Evolutionary conservation across 1,140 invertebrate genomes (phyloP).

Genomic region (Schlechtendalia chinensis): DNA sequence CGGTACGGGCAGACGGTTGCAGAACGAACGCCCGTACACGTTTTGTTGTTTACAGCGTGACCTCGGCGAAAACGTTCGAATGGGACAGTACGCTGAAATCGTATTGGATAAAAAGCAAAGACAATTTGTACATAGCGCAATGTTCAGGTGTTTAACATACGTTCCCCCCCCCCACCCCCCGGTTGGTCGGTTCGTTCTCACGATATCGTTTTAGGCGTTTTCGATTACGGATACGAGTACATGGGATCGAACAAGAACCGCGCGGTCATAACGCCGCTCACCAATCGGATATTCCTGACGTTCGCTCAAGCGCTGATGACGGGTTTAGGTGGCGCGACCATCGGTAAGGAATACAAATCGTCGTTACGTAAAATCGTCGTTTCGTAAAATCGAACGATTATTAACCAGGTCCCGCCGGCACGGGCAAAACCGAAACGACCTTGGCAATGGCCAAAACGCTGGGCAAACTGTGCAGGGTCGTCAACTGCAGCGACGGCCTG

Average conservation of each 20-base stretch:
- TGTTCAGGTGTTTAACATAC: constrained; percentile 65
- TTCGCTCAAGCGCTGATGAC: constrained; percentile 89
- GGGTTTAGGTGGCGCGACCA: constrained; percentile 81
- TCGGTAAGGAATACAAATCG: constrained; percentile 59
- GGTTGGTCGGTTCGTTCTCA: no score
- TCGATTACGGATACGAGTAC: constrained; percentile 91
- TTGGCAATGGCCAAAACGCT: constrained; percentile 87
- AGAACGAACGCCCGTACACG: background rate
- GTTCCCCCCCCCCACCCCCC: no score
- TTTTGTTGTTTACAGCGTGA: constrained; percentile 59
- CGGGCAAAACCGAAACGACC: constrained; percentile 87
- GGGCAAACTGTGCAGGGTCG: constrained; percentile 81
- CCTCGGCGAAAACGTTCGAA: constrained; percentile 78
- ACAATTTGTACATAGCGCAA: constrained; percentile 78
- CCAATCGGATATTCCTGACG: constrained; percentile 87
- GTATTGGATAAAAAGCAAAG: constrained; percentile 81
- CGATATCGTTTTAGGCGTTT: constrained; percentile 56
- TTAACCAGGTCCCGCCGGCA: constrained; percentile 67
- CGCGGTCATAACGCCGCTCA: constrained; percentile 80
- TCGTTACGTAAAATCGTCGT: no score
- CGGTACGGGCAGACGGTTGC: no score
- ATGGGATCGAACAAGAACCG: constrained; percentile 88
- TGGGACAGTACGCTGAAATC: constrained; percentile 91
- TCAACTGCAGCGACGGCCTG: constrained; percentile 90
- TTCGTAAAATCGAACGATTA: no score